Conservation (phyloP, 1,140 invertebrate species). For the Oncopodura yosiiana region DNA sequence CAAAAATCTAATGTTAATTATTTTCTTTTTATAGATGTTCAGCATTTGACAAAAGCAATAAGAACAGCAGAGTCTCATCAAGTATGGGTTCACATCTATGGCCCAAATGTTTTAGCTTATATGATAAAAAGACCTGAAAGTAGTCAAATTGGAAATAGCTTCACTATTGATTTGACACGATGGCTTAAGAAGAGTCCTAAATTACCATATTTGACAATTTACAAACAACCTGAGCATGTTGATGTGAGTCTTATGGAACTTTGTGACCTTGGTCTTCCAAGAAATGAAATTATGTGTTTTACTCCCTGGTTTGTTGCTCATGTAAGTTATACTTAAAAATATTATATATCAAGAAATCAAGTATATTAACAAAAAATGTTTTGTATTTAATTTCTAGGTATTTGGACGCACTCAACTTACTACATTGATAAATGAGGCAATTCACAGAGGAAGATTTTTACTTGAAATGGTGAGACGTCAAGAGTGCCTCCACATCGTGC, state of each 20-base stretch:
- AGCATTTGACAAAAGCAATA: slow-evolving; percentile 18
- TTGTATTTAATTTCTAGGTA: slow-evolving; percentile 13
- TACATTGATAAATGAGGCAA: slow-evolving; percentile 21
- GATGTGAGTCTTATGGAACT: slow-evolving; percentile 18
- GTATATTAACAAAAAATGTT: too few relatives aligned
- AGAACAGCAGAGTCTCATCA: slow-evolving; percentile 22
- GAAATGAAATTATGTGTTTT: slow-evolving; percentile 21
- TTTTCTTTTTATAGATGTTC: slow-evolving; percentile 10
- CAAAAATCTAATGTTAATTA: background rate
- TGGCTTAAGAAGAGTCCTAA: slow-evolving; percentile 28
- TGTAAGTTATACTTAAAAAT: slow-evolving; percentile 9
- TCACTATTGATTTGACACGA: slow-evolving; percentile 29
- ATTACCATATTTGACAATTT: slow-evolving; percentile 30
- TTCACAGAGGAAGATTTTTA: slow-evolving; percentile 29
- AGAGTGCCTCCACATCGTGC: slow-evolving; percentile 30
- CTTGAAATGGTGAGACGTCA: slow-evolving; percentile 22
- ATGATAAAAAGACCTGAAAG: slow-evolving; percentile 25
- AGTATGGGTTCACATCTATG: slow-evolving; percentile 31
- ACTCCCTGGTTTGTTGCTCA: slow-evolving; percentile 31
- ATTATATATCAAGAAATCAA: background rate
- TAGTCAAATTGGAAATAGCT: slow-evolving; percentile 27
- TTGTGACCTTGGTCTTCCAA: slow-evolving; percentile 16
- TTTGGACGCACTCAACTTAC: slow-evolving; percentile 20
- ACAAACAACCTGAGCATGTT: slow-evolving; percentile 17
- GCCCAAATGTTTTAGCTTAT: slow-evolving; percentile 26